Evolutionary conservation across 1,140 invertebrate genomes (phyloP).

Genomic region (Bombus superbus): DNA sequence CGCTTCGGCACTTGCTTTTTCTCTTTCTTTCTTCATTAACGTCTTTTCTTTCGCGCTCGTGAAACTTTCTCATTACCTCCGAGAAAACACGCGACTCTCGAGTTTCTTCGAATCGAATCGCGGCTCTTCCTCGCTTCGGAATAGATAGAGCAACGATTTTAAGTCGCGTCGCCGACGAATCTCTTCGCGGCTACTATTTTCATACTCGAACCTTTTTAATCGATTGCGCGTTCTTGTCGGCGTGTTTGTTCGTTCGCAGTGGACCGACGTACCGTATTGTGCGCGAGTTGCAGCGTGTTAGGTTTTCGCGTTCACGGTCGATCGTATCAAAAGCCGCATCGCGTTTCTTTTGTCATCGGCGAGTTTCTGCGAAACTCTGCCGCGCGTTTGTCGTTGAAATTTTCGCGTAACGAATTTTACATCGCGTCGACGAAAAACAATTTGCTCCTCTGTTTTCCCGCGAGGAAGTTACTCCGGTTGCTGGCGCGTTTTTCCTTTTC

Average conservation of each 20-base stretch:
- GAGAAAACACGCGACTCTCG: constrained; percentile 44
- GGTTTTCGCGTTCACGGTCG: not conserved
- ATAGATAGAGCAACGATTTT: too few relatives aligned
- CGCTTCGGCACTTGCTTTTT: not conserved
- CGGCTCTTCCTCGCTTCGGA: not conserved
- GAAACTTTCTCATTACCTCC: constrained; percentile 66
- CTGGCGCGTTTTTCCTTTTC: not conserved
- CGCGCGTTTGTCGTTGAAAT: not conserved
- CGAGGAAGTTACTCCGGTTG: not conserved
- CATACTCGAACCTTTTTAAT: too few relatives aligned
- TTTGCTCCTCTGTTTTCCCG: not conserved
- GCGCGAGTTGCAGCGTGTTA: not conserved
- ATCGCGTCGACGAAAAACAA: not conserved
- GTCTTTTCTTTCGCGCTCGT: constrained; percentile 42
- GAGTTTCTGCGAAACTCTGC: not conserved
- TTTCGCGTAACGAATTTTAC: not conserved
- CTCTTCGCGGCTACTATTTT: too few relatives aligned
- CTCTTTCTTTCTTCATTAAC: constrained; percentile 51
- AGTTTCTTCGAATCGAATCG: constrained; percentile 25
- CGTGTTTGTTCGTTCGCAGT: not conserved
- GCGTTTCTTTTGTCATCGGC: not conserved
- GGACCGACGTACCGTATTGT: not conserved
- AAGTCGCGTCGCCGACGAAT: too few relatives aligned
- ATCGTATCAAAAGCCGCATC: not conserved
- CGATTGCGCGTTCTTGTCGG: not conserved